phyloP scores from a whole-genome alignment of 2,113 vertebrate genomes.

The Pseudorectes ferrugineus region DNA sequence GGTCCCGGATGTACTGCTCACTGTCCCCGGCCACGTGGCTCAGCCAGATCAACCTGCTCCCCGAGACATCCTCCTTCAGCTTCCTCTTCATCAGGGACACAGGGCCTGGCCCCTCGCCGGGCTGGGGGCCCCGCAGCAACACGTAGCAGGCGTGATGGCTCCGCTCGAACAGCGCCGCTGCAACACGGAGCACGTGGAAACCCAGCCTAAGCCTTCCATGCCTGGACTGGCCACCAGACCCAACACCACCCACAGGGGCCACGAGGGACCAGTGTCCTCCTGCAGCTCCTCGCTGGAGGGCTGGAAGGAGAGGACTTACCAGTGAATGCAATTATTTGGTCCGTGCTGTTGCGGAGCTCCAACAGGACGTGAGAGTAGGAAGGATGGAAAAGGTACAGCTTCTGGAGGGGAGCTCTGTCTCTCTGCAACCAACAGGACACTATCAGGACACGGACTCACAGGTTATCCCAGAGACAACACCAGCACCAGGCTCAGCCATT shows the following conservation, averaged over 20 bases:
- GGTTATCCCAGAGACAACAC: accelerated
- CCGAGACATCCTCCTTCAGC: constrained; percentile 77
- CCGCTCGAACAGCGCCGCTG: constrained; percentile 83
- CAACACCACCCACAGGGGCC: not conserved
- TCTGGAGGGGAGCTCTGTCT: not conserved
- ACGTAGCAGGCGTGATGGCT: constrained; percentile 90
- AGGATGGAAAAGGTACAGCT: constrained; percentile 87
- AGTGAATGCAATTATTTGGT: constrained; percentile 77
- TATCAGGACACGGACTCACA: not conserved
- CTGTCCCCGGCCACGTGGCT: constrained; percentile 14
- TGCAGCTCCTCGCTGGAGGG: not conserved
- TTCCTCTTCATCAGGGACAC: constrained; percentile 85
- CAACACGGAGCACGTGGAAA: not conserved
- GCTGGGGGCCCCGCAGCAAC: constrained; percentile 74
- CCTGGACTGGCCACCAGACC: not conserved
- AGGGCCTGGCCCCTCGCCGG: not conserved
- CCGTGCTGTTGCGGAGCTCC: constrained; percentile 73
- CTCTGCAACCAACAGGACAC: constrained; percentile 27
- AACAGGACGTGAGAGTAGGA: constrained; percentile 76
- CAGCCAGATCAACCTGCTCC: constrained; percentile 72
- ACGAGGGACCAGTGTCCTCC: not conserved
- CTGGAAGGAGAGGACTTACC: constrained; percentile 63
- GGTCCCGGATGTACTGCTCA: constrained; percentile 75
- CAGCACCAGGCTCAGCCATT: not conserved
- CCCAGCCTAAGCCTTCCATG: not conserved